Base-by-base conservation (phyloP, 1,140 invertebrate genomes). In the Drosophila kikkawai region DNA sequence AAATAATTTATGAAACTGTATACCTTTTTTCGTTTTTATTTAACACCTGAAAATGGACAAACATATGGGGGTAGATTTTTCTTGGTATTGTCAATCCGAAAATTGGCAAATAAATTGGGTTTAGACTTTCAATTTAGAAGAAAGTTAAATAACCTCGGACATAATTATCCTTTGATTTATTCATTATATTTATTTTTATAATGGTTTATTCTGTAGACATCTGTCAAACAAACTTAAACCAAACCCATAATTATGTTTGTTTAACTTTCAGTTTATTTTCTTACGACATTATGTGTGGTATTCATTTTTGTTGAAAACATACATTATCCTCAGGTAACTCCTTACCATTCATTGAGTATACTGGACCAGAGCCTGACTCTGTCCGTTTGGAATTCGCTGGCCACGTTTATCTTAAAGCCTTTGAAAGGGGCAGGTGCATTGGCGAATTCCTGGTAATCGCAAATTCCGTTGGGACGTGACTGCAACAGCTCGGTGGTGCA, bases 391-490 rank as follows among this genome's bases (percentile, higher is more conserved):
- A 81, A 92, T 12, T 51, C 53, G 42, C 77, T 73, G 7, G 57
- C 69, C 8, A 82, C 66, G 15, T 68, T 53, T 8, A 78, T 39
- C 32, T 64, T 34, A 13, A 80, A 75, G 22, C 36, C 53, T 7
- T 66, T 39, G 3, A 22, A n/a, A 29, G 71, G 22, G 17, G 13
- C 34, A 15, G 45, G 29, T 11, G 44, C 56, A 67, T 92, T 92
- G 32, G 34, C 39, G 64, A 92, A 91, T 36, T 79, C 71, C 17
- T 84, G 82, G 75, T 92, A 88, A 65, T 92, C 91, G 59, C 91
- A 92, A 57, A 92, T 82, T 4, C 76, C 69, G 2, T 66, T 74
- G 50, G 82, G 60, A 29, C 83, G 67, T 44, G 73, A 75, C 51
- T 79, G 39, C 6, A 85, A 69, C 57, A 65, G 47, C 42, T 61